Conservation (phyloP, 2,113 vertebrate species). For the Gracilinanus agilis region DNA sequence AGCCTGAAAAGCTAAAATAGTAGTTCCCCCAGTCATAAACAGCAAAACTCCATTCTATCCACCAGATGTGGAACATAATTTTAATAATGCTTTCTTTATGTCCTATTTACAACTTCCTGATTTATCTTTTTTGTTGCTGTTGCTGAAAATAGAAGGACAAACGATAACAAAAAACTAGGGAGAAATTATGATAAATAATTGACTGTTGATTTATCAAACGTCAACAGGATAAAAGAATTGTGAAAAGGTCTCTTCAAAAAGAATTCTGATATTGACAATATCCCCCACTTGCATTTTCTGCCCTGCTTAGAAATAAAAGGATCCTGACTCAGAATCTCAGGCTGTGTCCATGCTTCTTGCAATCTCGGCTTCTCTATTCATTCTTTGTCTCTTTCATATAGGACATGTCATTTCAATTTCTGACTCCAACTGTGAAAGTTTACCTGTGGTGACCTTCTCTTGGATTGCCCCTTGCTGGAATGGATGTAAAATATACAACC, state of each 20-base stretch:
- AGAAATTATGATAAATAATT: constrained; percentile 23
- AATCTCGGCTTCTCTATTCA: neutral
- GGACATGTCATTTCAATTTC: neutral
- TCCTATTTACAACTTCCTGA: constrained; percentile 12
- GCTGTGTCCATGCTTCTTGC: neutral
- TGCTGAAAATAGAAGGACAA: neutral
- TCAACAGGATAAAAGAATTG: constrained; percentile 15
- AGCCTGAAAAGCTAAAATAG: constrained; percentile 9
- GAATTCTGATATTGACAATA: neutral
- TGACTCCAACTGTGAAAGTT: neutral
- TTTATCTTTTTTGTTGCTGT: neutral
- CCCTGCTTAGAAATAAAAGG: constrained; percentile 32
- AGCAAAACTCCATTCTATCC: neutral
- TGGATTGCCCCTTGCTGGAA: neutral
- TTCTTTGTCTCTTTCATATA: neutral
- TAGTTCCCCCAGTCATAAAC: neutral
- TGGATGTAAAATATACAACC: neutral
- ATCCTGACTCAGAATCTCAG: constrained; percentile 6
- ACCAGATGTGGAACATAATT: constrained; percentile 26
- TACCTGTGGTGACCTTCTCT: neutral
- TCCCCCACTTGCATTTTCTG: neutral
- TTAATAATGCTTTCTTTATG: constrained; percentile 10
- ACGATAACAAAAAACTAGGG: neutral
- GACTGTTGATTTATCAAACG: constrained; percentile 9
- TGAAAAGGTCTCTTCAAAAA: neutral